These are phyloP conservation scores for Odontesthes bonariensis DNA, from an alignment of 2,113 vertebrate genomes.

Conservation along the genomic window DNA sequence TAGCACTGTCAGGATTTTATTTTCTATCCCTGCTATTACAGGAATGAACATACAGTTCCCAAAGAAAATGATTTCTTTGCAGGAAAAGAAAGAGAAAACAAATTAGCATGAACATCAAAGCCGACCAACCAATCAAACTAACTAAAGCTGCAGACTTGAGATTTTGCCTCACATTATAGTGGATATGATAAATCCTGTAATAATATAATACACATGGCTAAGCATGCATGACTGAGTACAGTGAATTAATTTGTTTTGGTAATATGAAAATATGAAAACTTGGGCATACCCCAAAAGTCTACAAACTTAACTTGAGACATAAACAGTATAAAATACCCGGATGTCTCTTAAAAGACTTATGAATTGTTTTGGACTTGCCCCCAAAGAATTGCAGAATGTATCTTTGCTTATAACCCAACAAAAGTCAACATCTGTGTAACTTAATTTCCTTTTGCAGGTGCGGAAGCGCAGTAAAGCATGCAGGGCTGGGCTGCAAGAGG, in stretches of 20 bases:
- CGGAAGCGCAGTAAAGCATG: slow-evolving; percentile 97
- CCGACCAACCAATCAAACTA: background rate
- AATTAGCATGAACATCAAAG: background rate
- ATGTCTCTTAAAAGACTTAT: background rate
- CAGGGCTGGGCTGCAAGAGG: slow-evolving; percentile 92
- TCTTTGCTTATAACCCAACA: background rate
- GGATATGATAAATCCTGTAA: slow-evolving; percentile 3
- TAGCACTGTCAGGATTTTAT: slow-evolving; percentile 9
- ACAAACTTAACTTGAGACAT: background rate
- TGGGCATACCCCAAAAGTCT: background rate
- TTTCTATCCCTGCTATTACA: background rate
- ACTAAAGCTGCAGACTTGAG: background rate
- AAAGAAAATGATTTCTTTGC: background rate
- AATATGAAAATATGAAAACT: background rate
- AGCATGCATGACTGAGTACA: background rate
- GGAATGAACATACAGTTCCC: background rate
- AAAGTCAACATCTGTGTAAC: background rate
- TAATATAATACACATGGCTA: background rate
- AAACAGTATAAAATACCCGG: background rate
- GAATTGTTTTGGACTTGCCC: background rate
- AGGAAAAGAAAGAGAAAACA: background rate
- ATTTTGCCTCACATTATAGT: background rate
- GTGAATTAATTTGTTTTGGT: background rate
- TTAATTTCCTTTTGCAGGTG: slow-evolving; percentile 82
- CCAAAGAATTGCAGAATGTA: background rate